Conservation (phyloP, 2,797 vertebrate genomes). For the Falco berigora region DNA sequence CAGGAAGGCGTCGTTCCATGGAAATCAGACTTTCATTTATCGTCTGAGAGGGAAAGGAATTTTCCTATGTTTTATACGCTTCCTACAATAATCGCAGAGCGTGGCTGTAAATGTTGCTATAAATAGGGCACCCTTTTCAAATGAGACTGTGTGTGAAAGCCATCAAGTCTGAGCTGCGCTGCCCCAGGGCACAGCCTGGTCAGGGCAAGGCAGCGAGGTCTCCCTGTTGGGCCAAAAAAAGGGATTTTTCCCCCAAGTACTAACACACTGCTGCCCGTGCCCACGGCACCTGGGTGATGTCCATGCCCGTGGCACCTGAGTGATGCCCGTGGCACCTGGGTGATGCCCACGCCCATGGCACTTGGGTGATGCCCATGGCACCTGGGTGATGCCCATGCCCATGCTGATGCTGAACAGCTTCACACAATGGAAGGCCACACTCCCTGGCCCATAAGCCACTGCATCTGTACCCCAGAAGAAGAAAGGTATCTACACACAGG, state of each 20-base stretch:
- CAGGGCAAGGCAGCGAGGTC: background rate
- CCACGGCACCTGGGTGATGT: background rate
- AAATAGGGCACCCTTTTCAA: constrained; percentile 54
- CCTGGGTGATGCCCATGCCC: background rate
- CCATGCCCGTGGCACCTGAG: background rate
- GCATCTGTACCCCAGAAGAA: background rate
- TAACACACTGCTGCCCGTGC: background rate
- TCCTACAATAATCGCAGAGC: constrained; percentile 42
- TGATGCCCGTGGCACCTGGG: too few relatives aligned
- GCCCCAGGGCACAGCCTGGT: constrained; percentile 6
- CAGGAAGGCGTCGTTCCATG: constrained; percentile 43
- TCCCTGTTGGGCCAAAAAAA: background rate
- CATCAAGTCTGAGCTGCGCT: constrained; percentile 31
- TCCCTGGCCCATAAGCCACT: background rate
- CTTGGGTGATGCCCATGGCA: background rate
- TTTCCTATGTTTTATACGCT: constrained; percentile 61
- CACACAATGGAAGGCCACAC: background rate
- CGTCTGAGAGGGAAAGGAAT: constrained; percentile 53
- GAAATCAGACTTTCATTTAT: constrained; percentile 65
- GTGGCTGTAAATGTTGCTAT: constrained; percentile 57
- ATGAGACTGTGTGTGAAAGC: constrained; percentile 25
- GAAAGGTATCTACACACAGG: background rate
- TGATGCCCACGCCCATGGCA: background rate
- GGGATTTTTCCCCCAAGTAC: background rate
- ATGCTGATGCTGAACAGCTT: background rate